These are phyloP conservation scores for Microctonus brassicae DNA, from an alignment of 2,888 invertebrate genomes.

Conservation along the genomic window DNA sequence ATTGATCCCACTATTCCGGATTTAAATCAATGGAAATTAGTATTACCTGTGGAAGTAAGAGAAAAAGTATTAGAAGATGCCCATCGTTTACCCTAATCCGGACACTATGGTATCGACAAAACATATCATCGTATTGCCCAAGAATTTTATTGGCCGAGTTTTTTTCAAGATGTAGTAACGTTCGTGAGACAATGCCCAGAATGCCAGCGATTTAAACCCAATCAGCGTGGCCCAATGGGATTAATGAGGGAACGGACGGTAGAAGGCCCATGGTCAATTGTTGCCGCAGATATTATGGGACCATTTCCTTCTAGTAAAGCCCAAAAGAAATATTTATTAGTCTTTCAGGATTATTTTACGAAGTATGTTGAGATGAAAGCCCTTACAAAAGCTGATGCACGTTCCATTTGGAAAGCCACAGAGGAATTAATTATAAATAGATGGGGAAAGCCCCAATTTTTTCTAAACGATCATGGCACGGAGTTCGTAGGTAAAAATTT, in stretches of 20 bases:
- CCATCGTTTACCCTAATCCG: background rate
- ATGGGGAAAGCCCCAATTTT: too few species aligned
- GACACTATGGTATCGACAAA: constrained; percentile 6
- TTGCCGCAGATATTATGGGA: constrained; percentile 45
- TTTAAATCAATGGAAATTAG: constrained; percentile 14
- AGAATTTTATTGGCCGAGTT: constrained; percentile 4
- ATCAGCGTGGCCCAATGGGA: background rate
- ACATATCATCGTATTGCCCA: background rate
- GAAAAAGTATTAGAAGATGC: constrained; percentile 1
- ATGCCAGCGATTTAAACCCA: background rate
- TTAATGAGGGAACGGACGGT: background rate
- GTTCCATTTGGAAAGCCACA: background rate
- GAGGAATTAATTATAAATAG: too few species aligned
- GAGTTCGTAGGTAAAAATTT: too few species aligned
- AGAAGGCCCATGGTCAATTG: constrained; percentile 27
- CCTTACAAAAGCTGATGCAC: too few species aligned
- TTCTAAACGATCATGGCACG: too few species aligned
- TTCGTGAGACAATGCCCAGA: background rate
- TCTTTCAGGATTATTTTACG: constrained; percentile 43
- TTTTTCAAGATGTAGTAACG: background rate
- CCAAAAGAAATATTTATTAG: constrained; percentile 35
- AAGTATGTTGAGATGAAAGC: too few species aligned
- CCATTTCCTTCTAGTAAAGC: constrained; percentile 36
- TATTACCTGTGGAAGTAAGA: constrained; percentile 7
- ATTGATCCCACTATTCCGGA: constrained; percentile 17